These are phyloP conservation scores for Diaprepes abbreviatus DNA, from an alignment of 2,888 invertebrate genomes.

Conservation along the genomic window DNA sequence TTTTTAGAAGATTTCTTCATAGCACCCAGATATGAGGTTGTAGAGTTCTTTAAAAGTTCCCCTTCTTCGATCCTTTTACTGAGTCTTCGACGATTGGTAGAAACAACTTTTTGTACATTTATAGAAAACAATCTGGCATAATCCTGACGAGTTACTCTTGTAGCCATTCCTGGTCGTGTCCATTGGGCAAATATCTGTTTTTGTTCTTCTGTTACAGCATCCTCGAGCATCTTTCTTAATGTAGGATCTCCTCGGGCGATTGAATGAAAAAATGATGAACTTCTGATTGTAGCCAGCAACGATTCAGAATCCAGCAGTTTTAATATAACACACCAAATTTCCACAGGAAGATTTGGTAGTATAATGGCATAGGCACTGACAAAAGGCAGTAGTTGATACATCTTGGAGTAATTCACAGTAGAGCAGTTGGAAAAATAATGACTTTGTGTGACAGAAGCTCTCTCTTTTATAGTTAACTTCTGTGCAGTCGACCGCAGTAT, in stretches of 20 bases:
- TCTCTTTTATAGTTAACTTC: background rate
- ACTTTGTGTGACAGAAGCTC: constrained; percentile 58
- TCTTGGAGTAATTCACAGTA: background rate
- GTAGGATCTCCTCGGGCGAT: background rate
- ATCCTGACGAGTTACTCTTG: background rate
- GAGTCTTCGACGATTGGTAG: background rate
- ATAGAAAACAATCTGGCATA: background rate
- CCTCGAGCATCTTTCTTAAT: background rate
- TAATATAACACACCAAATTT: constrained; percentile 4
- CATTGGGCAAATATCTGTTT: background rate
- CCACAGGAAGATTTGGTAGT: background rate
- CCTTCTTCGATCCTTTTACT: background rate
- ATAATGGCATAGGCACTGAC: background rate
- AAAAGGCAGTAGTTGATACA: constrained; percentile 1
- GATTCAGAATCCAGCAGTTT: background rate
- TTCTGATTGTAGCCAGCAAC: background rate
- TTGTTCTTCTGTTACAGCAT: background rate
- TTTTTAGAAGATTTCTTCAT: background rate
- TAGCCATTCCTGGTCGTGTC: background rate
- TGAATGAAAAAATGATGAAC: background rate
- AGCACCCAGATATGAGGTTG: no score
- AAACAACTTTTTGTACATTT: background rate
- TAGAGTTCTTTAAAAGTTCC: background rate
- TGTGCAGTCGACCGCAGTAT: constrained; percentile 82
- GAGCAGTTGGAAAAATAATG: background rate